Percentiles rank a stretch among this genome's conserved stretches.
Evolutionary conservation across 2,888 invertebrate species (phyloP).

Genomic region (Beris chalybata): DNA sequence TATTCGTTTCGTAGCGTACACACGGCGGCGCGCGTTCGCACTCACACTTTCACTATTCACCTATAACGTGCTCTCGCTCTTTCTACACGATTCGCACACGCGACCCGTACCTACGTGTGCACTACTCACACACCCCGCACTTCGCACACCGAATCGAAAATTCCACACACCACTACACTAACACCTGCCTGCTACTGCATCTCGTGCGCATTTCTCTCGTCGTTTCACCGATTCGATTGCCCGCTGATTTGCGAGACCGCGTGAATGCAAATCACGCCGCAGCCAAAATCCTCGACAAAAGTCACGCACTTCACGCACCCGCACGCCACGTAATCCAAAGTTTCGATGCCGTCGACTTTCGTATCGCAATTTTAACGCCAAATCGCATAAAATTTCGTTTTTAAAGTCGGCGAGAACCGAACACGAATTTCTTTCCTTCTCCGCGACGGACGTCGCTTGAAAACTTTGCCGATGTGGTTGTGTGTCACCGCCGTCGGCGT

Average conservation of each 20-base stretch:
- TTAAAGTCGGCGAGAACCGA: neutral
- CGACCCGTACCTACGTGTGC: conserved; percentile 11
- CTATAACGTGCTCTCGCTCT: conserved; percentile 11
- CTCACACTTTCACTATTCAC: conserved; percentile 21
- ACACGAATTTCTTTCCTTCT: neutral
- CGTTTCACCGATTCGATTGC: conserved; percentile 15
- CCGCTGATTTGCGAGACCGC: conserved; percentile 11
- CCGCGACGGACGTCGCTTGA: too few relatives aligned
- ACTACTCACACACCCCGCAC: conserved; percentile 21
- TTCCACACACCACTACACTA: conserved; percentile 5
- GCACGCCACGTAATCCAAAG: neutral
- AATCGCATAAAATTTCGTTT: conserved; percentile 2
- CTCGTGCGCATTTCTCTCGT: conserved; percentile 33
- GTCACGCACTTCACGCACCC: conserved; percentile 18
- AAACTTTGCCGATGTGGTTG: conserved; percentile 40
- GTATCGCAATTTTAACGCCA: neutral
- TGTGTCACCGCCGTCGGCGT: conserved; percentile 42
- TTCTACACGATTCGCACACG: conserved; percentile 19
- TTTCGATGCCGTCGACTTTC: conserved; percentile 5
- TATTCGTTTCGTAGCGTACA: conserved; percentile 1
- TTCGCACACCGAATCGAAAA: conserved; percentile 24
- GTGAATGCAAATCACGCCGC: conserved; percentile 34
- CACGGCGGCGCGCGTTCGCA: conserved; percentile 14
- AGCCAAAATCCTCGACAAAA: conserved; percentile 17
- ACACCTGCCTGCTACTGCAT: conserved; percentile 26